These are phyloP conservation scores for Drosophila saltans DNA, from an alignment of 1,140 invertebrate species.

Conservation along the genomic window DNA sequence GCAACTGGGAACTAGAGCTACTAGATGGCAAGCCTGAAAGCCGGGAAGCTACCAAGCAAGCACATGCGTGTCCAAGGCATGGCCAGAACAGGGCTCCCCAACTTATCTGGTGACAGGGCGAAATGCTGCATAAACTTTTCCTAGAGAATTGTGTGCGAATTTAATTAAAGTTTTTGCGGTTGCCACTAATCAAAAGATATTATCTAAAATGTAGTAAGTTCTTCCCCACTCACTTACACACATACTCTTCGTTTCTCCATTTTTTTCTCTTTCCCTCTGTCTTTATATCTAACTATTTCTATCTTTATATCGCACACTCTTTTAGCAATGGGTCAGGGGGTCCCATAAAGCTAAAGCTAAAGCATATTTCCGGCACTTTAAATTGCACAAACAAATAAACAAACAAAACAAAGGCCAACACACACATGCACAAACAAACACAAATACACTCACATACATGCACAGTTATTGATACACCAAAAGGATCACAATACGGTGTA, in stretches of 20 bases:
- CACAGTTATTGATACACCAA: constrained; percentile 56
- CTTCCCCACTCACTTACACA: neutral
- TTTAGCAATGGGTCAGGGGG: constrained; percentile 1
- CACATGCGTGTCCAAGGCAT: constrained; percentile 8
- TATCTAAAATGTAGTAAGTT: constrained; percentile 60
- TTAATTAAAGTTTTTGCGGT: constrained; percentile 80
- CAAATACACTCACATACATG: constrained; percentile 6
- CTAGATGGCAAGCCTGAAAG: neutral
- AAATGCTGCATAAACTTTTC: constrained; percentile 72
- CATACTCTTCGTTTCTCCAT: neutral
- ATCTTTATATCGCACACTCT: neutral
- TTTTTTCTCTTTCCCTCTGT: neutral
- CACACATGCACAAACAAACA: constrained; percentile 17
- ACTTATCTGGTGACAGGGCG: constrained; percentile 77
- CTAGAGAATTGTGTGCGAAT: constrained; percentile 68
- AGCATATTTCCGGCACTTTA: constrained; percentile 77
- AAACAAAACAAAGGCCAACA: constrained; percentile 12
- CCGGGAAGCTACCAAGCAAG: constrained; percentile 2
- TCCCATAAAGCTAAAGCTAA: constrained; percentile 58
- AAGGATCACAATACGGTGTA: constrained; percentile 15
- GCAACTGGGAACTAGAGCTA: constrained; percentile 7
- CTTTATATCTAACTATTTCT: neutral
- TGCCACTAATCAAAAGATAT: constrained; percentile 81
- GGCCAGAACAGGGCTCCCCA: constrained; percentile 38
- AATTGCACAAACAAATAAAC: constrained; percentile 64